Percentiles rank a stretch among this genome's conserved stretches.
phyloP scores from a whole-genome alignment of 2,888 invertebrate species.

The Clusia tigrina region DNA sequence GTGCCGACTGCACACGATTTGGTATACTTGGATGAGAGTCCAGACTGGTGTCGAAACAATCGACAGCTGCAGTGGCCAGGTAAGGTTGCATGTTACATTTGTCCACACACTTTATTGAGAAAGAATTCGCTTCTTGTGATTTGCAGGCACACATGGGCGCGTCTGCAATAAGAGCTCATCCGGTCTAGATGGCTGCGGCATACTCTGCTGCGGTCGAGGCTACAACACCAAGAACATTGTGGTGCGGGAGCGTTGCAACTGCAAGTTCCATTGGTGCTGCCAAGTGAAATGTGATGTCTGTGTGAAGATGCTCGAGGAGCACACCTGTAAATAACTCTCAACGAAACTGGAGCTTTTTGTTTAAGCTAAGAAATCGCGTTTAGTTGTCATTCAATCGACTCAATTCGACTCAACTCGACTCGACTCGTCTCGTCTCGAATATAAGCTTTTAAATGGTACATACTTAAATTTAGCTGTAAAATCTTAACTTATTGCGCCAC shows the following conservation, averaged over 20 bases:
- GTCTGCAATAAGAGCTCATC: constrained; percentile 77
- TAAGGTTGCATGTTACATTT: constrained; percentile 46
- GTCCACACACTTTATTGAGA: background rate
- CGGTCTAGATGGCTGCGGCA: constrained; percentile 83
- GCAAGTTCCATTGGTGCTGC: constrained; percentile 97
- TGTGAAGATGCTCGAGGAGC: constrained; percentile 76
- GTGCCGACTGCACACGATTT: constrained; percentile 90
- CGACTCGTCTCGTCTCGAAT: background rate
- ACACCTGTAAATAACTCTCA: constrained; percentile 81
- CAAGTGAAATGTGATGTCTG: constrained; percentile 91
- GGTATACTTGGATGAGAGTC: constrained; percentile 92
- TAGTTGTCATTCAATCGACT: constrained; percentile 12
- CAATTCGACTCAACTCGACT: constrained; percentile 21
- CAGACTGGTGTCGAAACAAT: constrained; percentile 90
- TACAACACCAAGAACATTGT: constrained; percentile 85
- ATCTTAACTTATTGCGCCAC: background rate
- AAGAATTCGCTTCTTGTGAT: constrained; percentile 56
- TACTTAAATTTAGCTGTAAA: background rate
- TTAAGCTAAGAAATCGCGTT: constrained; percentile 7
- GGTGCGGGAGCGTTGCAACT: constrained; percentile 83
- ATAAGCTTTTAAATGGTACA: background rate
- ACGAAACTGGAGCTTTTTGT: constrained; percentile 12
- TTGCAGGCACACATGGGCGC: constrained; percentile 74
- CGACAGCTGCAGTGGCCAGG: constrained; percentile 74
- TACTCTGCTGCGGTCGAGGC: constrained; percentile 91